phyloP scores from a whole-genome alignment of 64 coral and sea anemone genomes.

The Pocillopora verrucosa region DNA sequence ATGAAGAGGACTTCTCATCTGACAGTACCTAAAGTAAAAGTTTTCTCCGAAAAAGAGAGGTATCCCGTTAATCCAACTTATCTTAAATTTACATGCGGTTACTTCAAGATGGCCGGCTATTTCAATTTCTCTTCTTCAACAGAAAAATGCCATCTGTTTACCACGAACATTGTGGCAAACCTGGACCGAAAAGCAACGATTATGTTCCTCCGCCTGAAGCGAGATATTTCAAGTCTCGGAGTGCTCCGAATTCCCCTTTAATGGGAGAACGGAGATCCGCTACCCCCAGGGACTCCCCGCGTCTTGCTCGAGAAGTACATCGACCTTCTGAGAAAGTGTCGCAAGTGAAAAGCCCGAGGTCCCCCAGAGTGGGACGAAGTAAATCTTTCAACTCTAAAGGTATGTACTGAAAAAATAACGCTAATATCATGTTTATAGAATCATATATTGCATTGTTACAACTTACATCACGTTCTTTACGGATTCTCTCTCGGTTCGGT shows the following conservation, averaged over 20 bases:
- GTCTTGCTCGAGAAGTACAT: conserved; percentile 12
- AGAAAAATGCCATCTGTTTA: conserved; percentile 93
- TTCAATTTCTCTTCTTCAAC: conserved; percentile 11
- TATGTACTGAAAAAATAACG: conserved; percentile 39
- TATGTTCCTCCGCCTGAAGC: conserved; percentile 88
- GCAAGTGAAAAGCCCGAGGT: conserved; percentile 13
- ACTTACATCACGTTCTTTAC: background rate
- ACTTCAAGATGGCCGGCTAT: background rate
- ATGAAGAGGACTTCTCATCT: background rate
- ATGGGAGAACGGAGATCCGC: conserved; percentile 54
- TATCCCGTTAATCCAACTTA: background rate
- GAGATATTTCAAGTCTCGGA: conserved; percentile 83
- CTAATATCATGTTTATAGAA: background rate
- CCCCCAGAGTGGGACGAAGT: conserved; percentile 73
- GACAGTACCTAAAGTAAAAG: background rate
- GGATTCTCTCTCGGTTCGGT: too few relatives aligned
- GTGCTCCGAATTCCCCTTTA: conserved; percentile 81
- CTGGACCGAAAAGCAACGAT: conserved; percentile 85
- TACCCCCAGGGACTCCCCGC: conserved; percentile 63
- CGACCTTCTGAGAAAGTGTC: conserved; percentile 45
- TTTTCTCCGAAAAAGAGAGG: background rate
- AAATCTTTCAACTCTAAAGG: conserved; percentile 85
- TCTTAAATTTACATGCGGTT: background rate
- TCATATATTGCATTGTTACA: background rate
- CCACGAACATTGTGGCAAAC: conserved; percentile 94